Conservation (phyloP, 2,888 invertebrate genomes). For the Drosophila maculinotata region DNA sequence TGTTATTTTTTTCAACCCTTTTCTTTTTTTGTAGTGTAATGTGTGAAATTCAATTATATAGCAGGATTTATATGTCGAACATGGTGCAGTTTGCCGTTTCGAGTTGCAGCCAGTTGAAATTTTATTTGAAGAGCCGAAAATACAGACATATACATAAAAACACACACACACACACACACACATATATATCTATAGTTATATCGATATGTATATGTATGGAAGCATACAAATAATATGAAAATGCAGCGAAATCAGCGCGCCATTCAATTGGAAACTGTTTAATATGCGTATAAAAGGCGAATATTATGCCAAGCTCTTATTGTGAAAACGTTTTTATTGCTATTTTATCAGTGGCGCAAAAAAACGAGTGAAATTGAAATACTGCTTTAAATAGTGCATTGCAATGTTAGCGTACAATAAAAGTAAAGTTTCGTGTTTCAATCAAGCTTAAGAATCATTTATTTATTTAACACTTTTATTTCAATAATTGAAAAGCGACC, state of each 20-base stretch:
- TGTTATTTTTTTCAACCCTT: constrained; percentile 20
- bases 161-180: constrained; percentile 8
- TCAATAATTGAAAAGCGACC: background rate
- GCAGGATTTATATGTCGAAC: constrained; percentile 75
- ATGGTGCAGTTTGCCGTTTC: constrained; percentile 56
- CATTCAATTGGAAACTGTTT: constrained; percentile 74
- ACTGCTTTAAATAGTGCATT: constrained; percentile 2
- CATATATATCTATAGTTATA: background rate
- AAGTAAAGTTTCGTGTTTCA: constrained; percentile 6
- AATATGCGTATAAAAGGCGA: constrained; percentile 74
- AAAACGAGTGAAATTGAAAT: background rate
- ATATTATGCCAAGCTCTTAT: constrained; percentile 47
- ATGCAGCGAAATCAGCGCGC: constrained; percentile 65
- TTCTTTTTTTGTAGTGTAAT: constrained; percentile 57
- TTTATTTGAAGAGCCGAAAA: constrained; percentile 54
- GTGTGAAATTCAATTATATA: constrained; percentile 77
- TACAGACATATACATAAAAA: constrained; percentile 4
- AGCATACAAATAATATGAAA: constrained; percentile 58
- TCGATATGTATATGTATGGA: constrained; percentile 1
- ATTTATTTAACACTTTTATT: background rate
- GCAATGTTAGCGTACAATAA: constrained; percentile 2
- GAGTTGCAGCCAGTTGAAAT: constrained; percentile 37
- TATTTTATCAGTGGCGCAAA: no score
- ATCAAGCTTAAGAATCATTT: background rate
- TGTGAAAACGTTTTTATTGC: constrained; percentile 35